Percentiles rank a stretch among this genome's conserved stretches.
phyloP scores from a whole-genome alignment of 64 coral and sea anemone genomes.

The Anthopleura sola region DNA sequence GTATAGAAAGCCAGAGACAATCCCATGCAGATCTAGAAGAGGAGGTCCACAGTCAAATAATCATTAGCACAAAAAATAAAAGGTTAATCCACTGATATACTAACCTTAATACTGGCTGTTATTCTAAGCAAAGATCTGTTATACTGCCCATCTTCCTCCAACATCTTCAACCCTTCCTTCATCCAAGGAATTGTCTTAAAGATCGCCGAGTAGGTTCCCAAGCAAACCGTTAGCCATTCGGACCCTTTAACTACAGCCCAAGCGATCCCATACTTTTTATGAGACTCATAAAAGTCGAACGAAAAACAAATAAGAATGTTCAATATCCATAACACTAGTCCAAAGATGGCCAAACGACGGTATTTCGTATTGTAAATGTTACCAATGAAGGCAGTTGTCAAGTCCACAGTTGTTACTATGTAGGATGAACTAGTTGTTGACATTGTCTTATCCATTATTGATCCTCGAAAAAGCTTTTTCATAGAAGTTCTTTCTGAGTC shows the following conservation, averaged over 20 bases:
- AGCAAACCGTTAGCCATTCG: slow-evolving; percentile 13
- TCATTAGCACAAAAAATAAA: no score
- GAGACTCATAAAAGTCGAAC: slow-evolving; percentile 44
- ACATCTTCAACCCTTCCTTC: slow-evolving; percentile 1
- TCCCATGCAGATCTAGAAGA: no score
- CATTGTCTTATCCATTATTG: background rate
- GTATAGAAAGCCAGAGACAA: no score
- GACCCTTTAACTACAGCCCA: slow-evolving; percentile 32
- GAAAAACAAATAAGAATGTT: slow-evolving; percentile 11
- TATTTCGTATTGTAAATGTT: slow-evolving; percentile 26
- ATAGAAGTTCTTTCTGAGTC: background rate
- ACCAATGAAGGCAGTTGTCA: slow-evolving; percentile 51
- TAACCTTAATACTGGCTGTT: slow-evolving; percentile 21
- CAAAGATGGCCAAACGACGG: background rate
- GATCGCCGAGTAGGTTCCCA: slow-evolving; percentile 27
- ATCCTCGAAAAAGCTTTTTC: background rate
- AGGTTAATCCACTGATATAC: background rate
- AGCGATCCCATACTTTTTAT: slow-evolving; percentile 31
- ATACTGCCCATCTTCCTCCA: slow-evolving; percentile 38
- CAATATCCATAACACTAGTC: slow-evolving; percentile 37
- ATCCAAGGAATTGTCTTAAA: slow-evolving; percentile 49
- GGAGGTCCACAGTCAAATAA: no score
- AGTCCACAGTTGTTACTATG: slow-evolving; percentile 4
- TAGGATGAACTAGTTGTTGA: background rate
- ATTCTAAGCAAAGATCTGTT: slow-evolving; percentile 26